phyloP scores from a whole-genome alignment of 1,140 invertebrate genomes.

The Heliconius himera region DNA sequence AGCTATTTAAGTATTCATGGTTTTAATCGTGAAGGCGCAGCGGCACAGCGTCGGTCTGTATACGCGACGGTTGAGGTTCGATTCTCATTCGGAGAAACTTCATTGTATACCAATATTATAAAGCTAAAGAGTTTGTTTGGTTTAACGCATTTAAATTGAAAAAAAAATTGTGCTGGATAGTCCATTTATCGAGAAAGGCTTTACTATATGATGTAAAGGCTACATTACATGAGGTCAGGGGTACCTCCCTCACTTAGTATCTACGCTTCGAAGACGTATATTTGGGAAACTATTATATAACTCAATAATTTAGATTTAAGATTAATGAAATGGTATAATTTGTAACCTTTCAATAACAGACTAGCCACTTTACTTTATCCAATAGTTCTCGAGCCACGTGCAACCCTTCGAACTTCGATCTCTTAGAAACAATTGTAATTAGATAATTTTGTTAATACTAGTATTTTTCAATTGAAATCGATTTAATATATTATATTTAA shows the following conservation, averaged over 20 bases:
- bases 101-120: too few species aligned
- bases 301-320: too few species aligned
- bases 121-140: too few species aligned
- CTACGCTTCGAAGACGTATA: background rate
- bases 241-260: background rate
- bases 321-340: background rate
- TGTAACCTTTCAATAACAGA: background rate
- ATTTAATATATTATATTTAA: too few species aligned
- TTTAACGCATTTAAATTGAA: too few species aligned
- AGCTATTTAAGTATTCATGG: too few species aligned
- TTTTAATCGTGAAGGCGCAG: background rate
- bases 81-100: background rate
- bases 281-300: background rate
- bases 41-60: background rate
- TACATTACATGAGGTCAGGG: too few species aligned
- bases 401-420: background rate
- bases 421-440: background rate
- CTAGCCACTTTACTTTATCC: background rate
- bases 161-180: too few species aligned
- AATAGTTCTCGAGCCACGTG: background rate
- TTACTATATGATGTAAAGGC: too few species aligned
- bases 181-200: too few species aligned
- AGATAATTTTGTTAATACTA: background rate
- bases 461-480: too few species aligned
- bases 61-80: background rate